Percentiles rank a stretch among this genome's conserved stretches.
phyloP scores from a whole-genome alignment of 2,888 invertebrate genomes.

The Ariolimax columbianus region DNA sequence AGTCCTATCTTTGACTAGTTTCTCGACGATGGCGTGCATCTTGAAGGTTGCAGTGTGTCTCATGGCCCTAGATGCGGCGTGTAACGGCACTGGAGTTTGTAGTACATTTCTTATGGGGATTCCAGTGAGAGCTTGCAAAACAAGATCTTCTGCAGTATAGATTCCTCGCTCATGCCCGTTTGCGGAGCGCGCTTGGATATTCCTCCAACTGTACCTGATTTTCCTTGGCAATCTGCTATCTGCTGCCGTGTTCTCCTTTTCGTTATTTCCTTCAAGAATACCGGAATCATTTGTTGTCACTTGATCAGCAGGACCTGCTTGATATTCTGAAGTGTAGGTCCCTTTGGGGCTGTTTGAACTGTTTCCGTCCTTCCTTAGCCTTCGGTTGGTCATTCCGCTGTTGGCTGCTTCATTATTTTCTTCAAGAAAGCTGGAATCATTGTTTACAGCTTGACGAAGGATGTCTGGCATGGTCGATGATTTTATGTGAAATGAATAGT shows the following conservation, averaged over 20 bases:
- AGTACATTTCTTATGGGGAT: conserved; percentile 61
- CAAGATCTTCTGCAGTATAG: conserved; percentile 66
- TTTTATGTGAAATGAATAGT: background rate
- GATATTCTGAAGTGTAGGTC: no score
- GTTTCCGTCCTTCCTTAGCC: no score
- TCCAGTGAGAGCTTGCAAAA: conserved; percentile 69
- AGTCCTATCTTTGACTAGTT: conserved; percentile 67
- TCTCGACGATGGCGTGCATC: conserved; percentile 73
- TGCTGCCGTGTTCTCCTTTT: no score
- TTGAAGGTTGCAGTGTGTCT: conserved; percentile 75
- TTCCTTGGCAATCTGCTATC: conserved; percentile 22
- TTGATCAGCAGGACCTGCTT: no score
- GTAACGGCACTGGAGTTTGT: conserved; percentile 62
- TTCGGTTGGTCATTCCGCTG: background rate
- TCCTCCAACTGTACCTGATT: conserved; percentile 64
- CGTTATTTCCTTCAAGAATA: no score
- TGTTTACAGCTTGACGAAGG: no score
- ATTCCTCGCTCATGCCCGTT: conserved; percentile 59
- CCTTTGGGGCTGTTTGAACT: no score
- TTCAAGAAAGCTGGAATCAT: background rate
- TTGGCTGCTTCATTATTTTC: background rate
- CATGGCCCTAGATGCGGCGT: conserved; percentile 70
- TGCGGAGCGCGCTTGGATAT: conserved; percentile 62
- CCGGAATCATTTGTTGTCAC: no score
- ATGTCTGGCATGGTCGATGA: background rate